Percentiles rank a stretch among this genome's conserved stretches.
Conservation (phyloP, 2,797 vertebrate genomes). For the Lacerta bilineata region DNA sequence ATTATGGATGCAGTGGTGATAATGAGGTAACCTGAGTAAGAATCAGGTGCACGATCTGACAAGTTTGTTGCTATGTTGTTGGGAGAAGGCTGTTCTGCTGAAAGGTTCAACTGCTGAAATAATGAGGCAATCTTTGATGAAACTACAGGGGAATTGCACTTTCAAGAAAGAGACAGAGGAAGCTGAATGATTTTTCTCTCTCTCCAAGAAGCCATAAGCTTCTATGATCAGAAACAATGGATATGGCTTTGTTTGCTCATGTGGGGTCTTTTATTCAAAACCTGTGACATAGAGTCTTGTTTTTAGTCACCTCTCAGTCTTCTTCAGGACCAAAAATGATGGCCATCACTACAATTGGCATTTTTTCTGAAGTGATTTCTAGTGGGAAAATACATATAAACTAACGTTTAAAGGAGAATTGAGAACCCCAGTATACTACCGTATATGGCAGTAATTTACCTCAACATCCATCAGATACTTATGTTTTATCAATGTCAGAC, state of each 20-base stretch:
- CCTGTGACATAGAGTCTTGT: not conserved
- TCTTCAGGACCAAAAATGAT: not conserved
- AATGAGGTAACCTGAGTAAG: conserved; percentile 14
- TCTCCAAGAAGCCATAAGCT: conserved; percentile 10
- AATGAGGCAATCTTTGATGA: conserved; percentile 25
- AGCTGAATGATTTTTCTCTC: not conserved
- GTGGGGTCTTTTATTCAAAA: not conserved
- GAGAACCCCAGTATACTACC: not conserved
- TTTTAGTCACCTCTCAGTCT: not conserved
- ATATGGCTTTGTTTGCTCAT: conserved; percentile 2
- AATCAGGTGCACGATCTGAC: conserved; percentile 17
- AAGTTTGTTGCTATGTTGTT: conserved; percentile 5
- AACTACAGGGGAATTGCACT: not conserved
- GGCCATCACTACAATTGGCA: not conserved
- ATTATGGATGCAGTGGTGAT: not conserved
- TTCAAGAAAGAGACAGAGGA: not conserved
- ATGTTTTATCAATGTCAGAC: not conserved
- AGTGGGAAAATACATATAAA: not conserved
- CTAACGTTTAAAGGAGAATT: not conserved
- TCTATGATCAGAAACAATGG: not conserved
- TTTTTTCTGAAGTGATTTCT: not conserved
- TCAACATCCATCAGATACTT: not conserved
- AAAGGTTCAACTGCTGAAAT: conserved; percentile 45
- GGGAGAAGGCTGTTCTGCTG: not conserved
- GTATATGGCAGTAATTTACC: not conserved